Evolutionary conservation across 2,113 vertebrate species (phyloP), one percentile per base, ranked within the genome.

Genomic region (Butastur rufipennis): DNA sequence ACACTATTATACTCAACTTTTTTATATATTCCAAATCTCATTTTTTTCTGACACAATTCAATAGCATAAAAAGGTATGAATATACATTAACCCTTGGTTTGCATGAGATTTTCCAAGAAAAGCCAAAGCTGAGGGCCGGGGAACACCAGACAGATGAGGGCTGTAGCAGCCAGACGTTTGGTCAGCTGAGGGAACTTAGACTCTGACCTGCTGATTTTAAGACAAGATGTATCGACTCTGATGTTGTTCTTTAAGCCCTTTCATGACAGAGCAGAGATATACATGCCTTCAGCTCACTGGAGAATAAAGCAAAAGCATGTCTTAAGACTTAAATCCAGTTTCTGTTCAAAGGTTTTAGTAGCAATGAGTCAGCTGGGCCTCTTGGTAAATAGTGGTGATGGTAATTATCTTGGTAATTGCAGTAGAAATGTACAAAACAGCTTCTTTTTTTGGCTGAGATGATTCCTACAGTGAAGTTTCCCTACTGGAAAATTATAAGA

Each of bases 81-180:
- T 20, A 2, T 14, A 9, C 5, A 7, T 68, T 43, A 84, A 56
- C 59, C 6, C 56, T 16, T 26, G 59, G 11, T 34, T 63, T 68
- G 19, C 25, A 5, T 10, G 59, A 59, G 66, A 4, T 36, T 10
- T 8, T 15, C 26, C 11, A 71, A 23, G 72, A 14, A 63, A 20
- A 45, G 3, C 20, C n/a, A 62, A 34, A 85, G 16, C 6, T 4
- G 16, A 12, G 16, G 42, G 8, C 6, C 1, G 1, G 47, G 82
- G 67, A 53, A 14, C 19, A 4, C 2, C 4, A 7, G 63, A 1
- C 7, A 27, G 61, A 8, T 1, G 8, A 48, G 16, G 25, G 62
- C n/a, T 77, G 16, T 7, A 36, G 58, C 38, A 78, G 45, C 6
- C 67, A 20, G 40, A 36, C 10, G 7, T 18, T 52, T 8, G 18